Percentiles rank a stretch among this genome's conserved stretches.
These are phyloP conservation scores for Acromyrmex charruanus DNA, from an alignment of 1,140 invertebrate species.

Conservation along the genomic window DNA sequence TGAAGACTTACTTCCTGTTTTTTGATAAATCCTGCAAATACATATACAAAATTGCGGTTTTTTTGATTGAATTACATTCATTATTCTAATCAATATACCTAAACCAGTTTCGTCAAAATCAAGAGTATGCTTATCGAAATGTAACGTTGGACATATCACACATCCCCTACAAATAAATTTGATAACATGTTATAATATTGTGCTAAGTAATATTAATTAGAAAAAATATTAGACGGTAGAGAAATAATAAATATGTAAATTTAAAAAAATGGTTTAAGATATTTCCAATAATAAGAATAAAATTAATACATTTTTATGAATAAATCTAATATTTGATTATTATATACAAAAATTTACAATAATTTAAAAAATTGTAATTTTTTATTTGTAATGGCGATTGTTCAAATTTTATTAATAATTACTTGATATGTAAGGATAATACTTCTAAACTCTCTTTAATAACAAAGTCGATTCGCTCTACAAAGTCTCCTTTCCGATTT, in stretches of 20 bases:
- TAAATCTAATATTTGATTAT: neutral
- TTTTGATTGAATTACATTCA: constrained; percentile 12
- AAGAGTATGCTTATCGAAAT: constrained; percentile 79
- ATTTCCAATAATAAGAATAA: neutral
- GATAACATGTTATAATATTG: neutral
- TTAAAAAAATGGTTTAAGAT: neutral
- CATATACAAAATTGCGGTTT: neutral
- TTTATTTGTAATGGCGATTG: neutral
- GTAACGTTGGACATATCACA: constrained; percentile 83
- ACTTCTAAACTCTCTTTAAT: constrained; percentile 80
- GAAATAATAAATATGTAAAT: neutral
- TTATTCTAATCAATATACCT: constrained; percentile 68
- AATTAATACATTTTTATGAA: neutral
- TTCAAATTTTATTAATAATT: constrained; percentile 10
- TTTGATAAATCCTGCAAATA: constrained; percentile 76
- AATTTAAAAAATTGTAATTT: neutral
- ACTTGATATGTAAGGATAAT: constrained; percentile 79
- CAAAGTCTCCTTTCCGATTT: constrained; percentile 78
- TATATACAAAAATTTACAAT: constrained; percentile 6
- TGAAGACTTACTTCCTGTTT: constrained; percentile 72
- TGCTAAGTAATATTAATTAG: neutral
- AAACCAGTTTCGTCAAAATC: constrained; percentile 83
- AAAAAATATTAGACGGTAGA: neutral
- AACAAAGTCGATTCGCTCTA: constrained; percentile 80
- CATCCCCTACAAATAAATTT: constrained; percentile 81